phyloP scores from a whole-genome alignment of 1,140 invertebrate genomes.

The Drosophila ironensis region DNA sequence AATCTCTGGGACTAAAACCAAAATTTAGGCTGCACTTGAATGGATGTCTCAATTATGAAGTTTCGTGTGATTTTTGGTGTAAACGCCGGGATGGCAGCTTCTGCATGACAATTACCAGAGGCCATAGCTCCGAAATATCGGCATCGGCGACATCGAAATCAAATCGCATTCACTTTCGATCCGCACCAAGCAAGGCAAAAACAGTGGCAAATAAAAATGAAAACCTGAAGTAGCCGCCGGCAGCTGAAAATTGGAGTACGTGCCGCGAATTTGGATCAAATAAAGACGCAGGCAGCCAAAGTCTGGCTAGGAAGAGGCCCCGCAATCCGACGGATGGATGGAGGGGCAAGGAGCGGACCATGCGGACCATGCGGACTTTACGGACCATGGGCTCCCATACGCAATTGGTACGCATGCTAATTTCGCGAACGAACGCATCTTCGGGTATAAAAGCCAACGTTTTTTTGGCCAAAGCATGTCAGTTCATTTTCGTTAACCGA shows the following conservation, averaged over 20 bases:
- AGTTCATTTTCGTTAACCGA: constrained; percentile 81
- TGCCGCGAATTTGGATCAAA: constrained; percentile 68
- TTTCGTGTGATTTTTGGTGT: constrained; percentile 20
- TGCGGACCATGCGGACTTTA: too few species aligned
- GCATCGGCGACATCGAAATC: not conserved
- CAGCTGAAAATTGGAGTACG: constrained; percentile 53
- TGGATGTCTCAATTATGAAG: constrained; percentile 1
- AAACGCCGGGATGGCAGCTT: constrained; percentile 35
- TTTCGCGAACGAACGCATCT: constrained; percentile 60
- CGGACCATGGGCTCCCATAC: constrained; percentile 17
- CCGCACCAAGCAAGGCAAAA: constrained; percentile 31
- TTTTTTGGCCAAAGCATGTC: constrained; percentile 75
- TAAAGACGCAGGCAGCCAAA: constrained; percentile 23
- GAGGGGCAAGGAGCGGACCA: not conserved
- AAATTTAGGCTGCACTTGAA: too few species aligned
- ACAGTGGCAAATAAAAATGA: constrained; percentile 42
- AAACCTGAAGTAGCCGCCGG: constrained; percentile 33
- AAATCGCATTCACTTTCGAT: constrained; percentile 71
- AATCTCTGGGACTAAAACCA: too few species aligned
- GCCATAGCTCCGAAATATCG: constrained; percentile 12
- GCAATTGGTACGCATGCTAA: constrained; percentile 62
- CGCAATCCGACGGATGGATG: not conserved
- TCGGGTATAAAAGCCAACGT: constrained; percentile 73
- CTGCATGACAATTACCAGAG: constrained; percentile 62
- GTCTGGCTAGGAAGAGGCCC: constrained; percentile 16